Evolutionary conservation across 2,113 vertebrate genomes (phyloP).

Genomic region (Stigmatopora nigra): DNA sequence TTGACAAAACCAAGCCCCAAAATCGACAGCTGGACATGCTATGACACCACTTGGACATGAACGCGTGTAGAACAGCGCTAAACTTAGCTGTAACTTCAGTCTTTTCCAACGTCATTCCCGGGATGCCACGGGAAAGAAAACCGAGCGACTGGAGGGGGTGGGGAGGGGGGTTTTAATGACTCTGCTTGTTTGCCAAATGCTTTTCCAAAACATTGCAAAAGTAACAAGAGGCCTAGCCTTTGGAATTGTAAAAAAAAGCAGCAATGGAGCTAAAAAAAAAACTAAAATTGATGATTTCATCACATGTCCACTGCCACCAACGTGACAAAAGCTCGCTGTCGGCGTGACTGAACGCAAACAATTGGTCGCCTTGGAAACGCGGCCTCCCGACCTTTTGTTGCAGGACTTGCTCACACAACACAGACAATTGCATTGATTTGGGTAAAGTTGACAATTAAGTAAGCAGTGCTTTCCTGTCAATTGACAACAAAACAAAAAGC

Average conservation of each 20-base stretch:
- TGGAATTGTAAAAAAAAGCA: background rate
- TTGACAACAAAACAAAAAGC: conserved; percentile 3
- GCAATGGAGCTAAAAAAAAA: too few species aligned
- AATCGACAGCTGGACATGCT: background rate
- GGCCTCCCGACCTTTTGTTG: conserved; percentile 55
- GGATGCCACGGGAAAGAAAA: conserved; percentile 54
- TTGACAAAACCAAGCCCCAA: background rate
- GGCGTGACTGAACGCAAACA: conserved; percentile 69
- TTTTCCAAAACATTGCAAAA: background rate
- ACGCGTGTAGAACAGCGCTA: conserved; percentile 39
- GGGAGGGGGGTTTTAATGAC: conserved; percentile 16
- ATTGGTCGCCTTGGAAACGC: conserved; percentile 64
- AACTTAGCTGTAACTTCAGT: conserved; percentile 57
- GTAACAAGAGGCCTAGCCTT: background rate
- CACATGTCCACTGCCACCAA: conserved; percentile 36
- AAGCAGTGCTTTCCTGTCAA: conserved; percentile 44
- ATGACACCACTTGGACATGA: conserved; percentile 10
- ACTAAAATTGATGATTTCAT: conserved; percentile 36
- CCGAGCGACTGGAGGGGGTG: conserved; percentile 13
- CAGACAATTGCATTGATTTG: conserved; percentile 58
- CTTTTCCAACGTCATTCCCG: conserved; percentile 52
- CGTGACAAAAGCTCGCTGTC: conserved; percentile 23
- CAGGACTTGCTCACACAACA: conserved; percentile 28
- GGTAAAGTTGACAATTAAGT: conserved; percentile 49
- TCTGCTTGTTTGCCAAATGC: background rate